Percentiles rank a stretch among this genome's conserved stretches.
These are phyloP conservation scores for Lepisosteus osseus DNA, from an alignment of 2,113 vertebrate genomes.

Conservation along the genomic window DNA sequence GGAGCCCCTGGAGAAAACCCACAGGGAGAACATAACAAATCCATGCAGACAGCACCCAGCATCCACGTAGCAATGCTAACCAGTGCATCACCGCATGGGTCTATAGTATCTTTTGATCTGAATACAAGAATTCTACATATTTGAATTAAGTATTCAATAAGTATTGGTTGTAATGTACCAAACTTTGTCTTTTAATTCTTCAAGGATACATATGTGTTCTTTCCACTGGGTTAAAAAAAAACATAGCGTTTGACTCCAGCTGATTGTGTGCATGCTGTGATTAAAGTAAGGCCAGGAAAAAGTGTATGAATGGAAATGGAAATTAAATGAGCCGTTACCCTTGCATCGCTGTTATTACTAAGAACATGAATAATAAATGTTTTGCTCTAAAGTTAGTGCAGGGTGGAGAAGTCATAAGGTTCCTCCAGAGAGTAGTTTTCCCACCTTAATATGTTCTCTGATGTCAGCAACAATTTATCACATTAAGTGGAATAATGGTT, in stretches of 20 bases:
- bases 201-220: no score
- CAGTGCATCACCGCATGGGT: no score
- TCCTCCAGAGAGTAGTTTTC: not conserved
- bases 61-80: no score
- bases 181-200: no score
- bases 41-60: no score
- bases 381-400: conserved; percentile 14
- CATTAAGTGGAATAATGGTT: not conserved
- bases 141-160: no score
- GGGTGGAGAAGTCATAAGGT: conserved; percentile 13
- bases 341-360: conserved; percentile 24
- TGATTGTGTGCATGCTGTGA: conserved; percentile 23
- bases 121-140: no score
- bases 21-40: no score
- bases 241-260: conserved; percentile 7
- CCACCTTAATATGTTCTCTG: not conserved
- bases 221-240: conserved; percentile 23
- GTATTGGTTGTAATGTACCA: no score
- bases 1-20: no score
- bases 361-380: conserved; percentile 25
- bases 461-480: not conserved
- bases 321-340: conserved; percentile 32
- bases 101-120: no score
- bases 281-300: conserved; percentile 24
- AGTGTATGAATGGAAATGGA: conserved; percentile 20